Evolutionary conservation across 2,113 vertebrate genomes (phyloP), one percentile per base, ranked within the genome.

Genomic region (Lonchura striata): DNA sequence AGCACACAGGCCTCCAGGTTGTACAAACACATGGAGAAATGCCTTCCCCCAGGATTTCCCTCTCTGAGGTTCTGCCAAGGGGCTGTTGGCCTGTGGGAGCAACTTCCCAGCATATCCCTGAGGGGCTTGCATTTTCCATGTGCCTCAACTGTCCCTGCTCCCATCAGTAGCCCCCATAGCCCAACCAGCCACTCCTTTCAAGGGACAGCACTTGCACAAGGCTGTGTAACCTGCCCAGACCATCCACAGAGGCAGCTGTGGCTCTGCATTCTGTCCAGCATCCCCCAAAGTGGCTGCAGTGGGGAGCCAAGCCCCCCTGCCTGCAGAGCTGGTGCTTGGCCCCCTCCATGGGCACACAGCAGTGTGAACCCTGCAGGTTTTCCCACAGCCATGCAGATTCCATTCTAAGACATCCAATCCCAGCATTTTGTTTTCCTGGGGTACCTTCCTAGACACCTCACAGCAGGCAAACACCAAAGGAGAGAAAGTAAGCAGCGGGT

Each of bases 41-140:
- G 22, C 41, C 66, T 68, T 79, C 28, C 75, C 3, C 6, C 23
- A 15, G 75, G 75, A 41, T 28, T 85, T 70, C 39, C 53, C 6
- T 0, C 82, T 49, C 70, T 0, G 4, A 57, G 23, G 66, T 54
- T 44, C 19, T 56, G 31, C 72, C 50, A 31, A 44, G 69, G 2
- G 2, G 50, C 53, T 52, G 11, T 39, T 87, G 69, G 37, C 68
- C 49, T 1, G 1, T 0, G 0, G 59, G 53, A 72, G 19, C 27
- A 24, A 23, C 18, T 13, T 83, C 37, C 16, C 1, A 0, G 52
- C 21, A 2, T 2, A 2, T 37, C 35, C 52, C 35, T 16, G 49
- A n/a, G 31, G 63, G 64, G 23, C 5, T 41, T 20, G 10, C 24
- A 60, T 63, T 41, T 47, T 74, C 77, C 0, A 0, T 3, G 9